These are phyloP conservation scores for Echinometra lucunter DNA, from an alignment of 53 echinoderm and acorn worm species.

Conservation along the genomic window DNA sequence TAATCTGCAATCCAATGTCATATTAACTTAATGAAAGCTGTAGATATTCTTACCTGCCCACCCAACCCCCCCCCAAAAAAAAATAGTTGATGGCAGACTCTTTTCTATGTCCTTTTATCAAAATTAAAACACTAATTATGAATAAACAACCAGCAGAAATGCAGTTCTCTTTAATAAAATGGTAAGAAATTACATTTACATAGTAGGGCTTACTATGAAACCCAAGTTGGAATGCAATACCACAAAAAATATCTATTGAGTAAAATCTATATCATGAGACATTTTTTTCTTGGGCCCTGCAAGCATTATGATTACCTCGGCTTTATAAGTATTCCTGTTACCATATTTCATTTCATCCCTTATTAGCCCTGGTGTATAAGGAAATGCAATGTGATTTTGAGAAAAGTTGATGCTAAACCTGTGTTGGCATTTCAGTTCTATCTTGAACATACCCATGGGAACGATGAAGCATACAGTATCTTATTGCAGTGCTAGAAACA, in stretches of 20 bases:
- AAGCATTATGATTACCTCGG: too few species aligned
- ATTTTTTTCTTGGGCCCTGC: too few species aligned
- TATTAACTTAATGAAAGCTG: too few species aligned
- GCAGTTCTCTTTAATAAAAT: too few species aligned
- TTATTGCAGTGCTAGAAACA: neutral
- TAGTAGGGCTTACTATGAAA: neutral
- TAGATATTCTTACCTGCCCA: too few species aligned
- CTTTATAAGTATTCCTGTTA: neutral
- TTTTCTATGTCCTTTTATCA: too few species aligned
- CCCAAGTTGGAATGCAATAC: neutral
- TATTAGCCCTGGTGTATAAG: neutral
- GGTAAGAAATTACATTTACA: too few species aligned
- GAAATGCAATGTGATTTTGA: constrained; percentile 2
- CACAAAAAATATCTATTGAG: neutral
- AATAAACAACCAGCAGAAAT: neutral
- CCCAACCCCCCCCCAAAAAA: too few species aligned
- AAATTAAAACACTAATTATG: too few species aligned
- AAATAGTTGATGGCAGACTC: too few species aligned
- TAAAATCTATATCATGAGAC: too few species aligned
- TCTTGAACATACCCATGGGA: neutral
- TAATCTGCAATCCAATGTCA: too few species aligned
- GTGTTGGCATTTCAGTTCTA: constrained; percentile 9
- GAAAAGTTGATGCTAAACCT: neutral
- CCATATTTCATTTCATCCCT: neutral
- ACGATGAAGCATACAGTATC: neutral